A percentile compares a stretch with the other conserved stretches of the same genome.
phyloP scores from a whole-genome alignment of 2,888 invertebrate genomes.

The Norana najaformis region DNA sequence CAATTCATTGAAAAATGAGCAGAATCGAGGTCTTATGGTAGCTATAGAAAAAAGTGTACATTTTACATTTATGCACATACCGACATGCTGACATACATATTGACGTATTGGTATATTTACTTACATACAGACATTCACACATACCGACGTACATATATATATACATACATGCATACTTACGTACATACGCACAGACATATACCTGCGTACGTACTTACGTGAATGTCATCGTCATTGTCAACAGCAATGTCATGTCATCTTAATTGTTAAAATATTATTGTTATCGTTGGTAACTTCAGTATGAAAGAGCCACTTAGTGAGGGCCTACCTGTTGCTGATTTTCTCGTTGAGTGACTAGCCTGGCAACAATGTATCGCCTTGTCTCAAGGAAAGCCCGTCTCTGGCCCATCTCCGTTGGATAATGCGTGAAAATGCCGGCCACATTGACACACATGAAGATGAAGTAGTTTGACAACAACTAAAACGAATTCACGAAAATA shows the following conservation, averaged over 20 bases:
- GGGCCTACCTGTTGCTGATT: constrained; percentile 96
- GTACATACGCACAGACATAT: neutral
- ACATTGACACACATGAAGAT: constrained; percentile 78
- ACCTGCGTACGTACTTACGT: neutral
- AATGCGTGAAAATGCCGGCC: constrained; percentile 86
- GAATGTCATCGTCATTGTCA: neutral
- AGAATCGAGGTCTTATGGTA: no score
- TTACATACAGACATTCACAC: neutral
- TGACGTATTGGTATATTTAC: neutral
- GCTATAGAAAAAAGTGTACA: no score
- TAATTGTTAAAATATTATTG: neutral
- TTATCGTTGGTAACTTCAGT: no score
- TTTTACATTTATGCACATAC: constrained; percentile 4
- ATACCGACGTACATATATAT: neutral
- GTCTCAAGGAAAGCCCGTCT: constrained; percentile 91
- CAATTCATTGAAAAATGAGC: no score
- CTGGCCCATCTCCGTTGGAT: constrained; percentile 86
- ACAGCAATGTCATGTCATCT: neutral
- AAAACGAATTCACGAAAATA: constrained; percentile 42
- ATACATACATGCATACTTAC: neutral
- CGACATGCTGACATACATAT: neutral
- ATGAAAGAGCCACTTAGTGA: constrained; percentile 33
- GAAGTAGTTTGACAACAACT: constrained; percentile 73
- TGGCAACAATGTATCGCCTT: constrained; percentile 87
- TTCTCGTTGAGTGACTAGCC: constrained; percentile 85